Conservation (phyloP, 2,113 vertebrate species). For the Sitta europaea region DNA sequence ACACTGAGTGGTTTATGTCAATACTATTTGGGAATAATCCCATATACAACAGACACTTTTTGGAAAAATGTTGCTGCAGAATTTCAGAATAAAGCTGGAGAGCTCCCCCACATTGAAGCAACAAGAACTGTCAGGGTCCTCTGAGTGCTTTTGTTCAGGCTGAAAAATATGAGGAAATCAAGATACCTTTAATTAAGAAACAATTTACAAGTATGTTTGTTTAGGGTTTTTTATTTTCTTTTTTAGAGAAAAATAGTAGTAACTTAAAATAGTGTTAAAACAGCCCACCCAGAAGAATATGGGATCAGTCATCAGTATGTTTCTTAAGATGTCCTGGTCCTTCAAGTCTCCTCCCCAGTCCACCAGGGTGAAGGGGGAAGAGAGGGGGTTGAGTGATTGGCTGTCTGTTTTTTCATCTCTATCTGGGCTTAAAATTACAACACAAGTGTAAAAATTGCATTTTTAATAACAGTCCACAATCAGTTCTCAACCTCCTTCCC, state of each 20-base stretch:
- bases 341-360: not conserved
- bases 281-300: not conserved
- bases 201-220: fast-evolving
- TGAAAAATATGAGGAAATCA: not conserved
- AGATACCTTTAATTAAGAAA: not conserved
- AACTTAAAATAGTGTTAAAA: not conserved
- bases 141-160: not conserved
- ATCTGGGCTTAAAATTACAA: not conserved
- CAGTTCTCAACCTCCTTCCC: fast-evolving
- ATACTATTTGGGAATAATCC: not conserved
- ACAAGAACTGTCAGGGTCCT: not conserved
- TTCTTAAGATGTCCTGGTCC: not conserved
- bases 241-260: not conserved
- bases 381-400: fast-evolving
- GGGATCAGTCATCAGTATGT: not conserved
- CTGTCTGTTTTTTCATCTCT: not conserved
- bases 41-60: not conserved
- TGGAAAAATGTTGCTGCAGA: not conserved
- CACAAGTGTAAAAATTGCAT: not conserved
- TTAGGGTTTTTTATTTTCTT: fast-evolving
- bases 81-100: not conserved
- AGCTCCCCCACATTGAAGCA: fast-evolving
- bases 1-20: not conserved
- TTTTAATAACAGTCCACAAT: not conserved
- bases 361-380: not conserved